phyloP scores from a whole-genome alignment of 2,797 vertebrate species.

The Falco biarmicus region DNA sequence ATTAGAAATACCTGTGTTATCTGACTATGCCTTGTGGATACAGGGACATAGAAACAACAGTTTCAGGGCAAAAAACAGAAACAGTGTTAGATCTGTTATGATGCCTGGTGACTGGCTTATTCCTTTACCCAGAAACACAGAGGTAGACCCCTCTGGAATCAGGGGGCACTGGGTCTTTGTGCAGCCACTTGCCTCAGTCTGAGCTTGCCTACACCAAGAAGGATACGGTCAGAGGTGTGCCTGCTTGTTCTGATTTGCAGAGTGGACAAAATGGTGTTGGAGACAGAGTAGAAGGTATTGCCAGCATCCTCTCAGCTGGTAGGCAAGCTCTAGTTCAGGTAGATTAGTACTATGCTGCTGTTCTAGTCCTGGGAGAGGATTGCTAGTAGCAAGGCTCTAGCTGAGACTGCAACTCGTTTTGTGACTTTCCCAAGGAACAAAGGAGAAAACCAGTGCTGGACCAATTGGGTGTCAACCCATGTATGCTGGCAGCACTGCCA shows the following conservation, averaged over 20 bases:
- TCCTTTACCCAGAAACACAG: neutral
- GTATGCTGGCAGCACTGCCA: neutral
- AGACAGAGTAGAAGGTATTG: neutral
- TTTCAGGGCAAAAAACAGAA: neutral
- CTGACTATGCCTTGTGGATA: neutral
- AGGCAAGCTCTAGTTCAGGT: neutral
- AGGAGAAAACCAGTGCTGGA: neutral
- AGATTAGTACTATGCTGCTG: rapidly evolving
- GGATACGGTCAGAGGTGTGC: neutral
- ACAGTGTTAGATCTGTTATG: rapidly evolving
- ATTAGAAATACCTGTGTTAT: neutral
- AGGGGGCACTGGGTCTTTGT: neutral
- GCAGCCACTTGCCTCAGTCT: neutral
- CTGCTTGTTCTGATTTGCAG: neutral
- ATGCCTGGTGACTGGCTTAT: neutral
- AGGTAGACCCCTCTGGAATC: neutral
- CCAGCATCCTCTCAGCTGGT: neutral
- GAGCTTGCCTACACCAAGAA: neutral
- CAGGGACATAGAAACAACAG: neutral
- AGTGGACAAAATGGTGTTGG: neutral
- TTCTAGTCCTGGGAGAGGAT: neutral
- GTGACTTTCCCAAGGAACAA: neutral
- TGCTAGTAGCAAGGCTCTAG: neutral
- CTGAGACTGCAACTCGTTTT: rapidly evolving
- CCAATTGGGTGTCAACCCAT: neutral